Percentiles rank a stretch among this genome's conserved stretches.
Evolutionary conservation across 2,113 vertebrate species (phyloP).

Genomic region (Scatophagus argus): DNA sequence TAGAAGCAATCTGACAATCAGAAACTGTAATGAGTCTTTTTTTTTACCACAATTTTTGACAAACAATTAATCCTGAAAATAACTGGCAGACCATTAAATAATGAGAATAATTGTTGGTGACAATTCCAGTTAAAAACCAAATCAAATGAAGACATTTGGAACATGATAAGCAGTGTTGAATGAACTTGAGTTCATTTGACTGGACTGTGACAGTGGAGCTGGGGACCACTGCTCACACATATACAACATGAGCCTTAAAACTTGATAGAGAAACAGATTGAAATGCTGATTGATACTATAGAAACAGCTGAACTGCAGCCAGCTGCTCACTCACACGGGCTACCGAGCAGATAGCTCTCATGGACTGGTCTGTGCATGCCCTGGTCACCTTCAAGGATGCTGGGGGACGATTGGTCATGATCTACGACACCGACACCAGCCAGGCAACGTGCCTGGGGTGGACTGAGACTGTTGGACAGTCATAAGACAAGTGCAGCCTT

Average conservation of each 20-base stretch:
- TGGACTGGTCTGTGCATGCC: conserved; percentile 18
- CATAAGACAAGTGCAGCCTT: conserved; percentile 65
- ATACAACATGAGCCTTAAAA: conserved; percentile 28
- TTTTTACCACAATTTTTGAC: no score
- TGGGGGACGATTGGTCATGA: conserved; percentile 23
- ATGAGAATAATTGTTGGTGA: no score
- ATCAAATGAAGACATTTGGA: background rate
- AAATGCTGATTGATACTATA: background rate
- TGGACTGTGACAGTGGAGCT: background rate
- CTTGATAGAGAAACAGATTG: conserved; percentile 27
- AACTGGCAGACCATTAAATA: no score
- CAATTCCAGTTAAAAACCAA: background rate
- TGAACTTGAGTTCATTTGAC: background rate
- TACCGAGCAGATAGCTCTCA: conserved; percentile 1
- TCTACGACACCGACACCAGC: conserved; percentile 18
- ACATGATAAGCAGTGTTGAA: background rate
- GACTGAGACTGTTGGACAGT: conserved; percentile 53
- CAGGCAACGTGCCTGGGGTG: conserved; percentile 16
- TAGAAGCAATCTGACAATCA: no score
- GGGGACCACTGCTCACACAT: background rate
- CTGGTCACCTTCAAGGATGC: conserved; percentile 29
- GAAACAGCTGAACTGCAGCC: conserved; percentile 19
- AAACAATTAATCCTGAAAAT: no score
- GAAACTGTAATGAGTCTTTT: no score
- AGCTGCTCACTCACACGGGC: conserved; percentile 31